These are phyloP conservation scores for Mystacornis crossleyi DNA, from an alignment of 2,113 vertebrate genomes.

Conservation along the genomic window DNA sequence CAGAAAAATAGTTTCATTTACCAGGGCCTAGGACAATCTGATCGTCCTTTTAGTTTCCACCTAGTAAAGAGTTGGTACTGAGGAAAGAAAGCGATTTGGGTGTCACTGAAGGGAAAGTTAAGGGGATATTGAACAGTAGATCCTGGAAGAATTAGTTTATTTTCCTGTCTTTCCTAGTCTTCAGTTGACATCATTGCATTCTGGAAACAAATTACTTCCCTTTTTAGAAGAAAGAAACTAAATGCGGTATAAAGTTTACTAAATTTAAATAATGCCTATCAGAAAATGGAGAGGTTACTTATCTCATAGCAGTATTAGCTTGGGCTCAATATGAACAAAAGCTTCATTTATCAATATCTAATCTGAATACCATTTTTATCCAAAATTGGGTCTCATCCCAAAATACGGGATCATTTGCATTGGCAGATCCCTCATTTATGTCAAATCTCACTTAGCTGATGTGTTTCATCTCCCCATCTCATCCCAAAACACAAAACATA, in stretches of 20 bases:
- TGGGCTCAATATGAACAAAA: neutral
- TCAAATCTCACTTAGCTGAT: neutral
- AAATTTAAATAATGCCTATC: neutral
- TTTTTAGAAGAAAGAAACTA: neutral
- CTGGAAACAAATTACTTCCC: neutral
- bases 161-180: neutral
- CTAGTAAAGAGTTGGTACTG: neutral
- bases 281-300: constrained; percentile 6
- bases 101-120: neutral
- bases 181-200: neutral
- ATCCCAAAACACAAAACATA: neutral
- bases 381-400: neutral
- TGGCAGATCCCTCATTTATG: neutral
- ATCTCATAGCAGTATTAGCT: neutral
- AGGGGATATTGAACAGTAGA: neutral
- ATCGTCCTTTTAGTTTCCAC: neutral
- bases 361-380: neutral
- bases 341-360: neutral
- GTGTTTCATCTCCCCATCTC: neutral
- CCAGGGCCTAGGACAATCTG: neutral
- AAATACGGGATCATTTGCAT: neutral
- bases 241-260: neutral
- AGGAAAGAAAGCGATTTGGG: neutral
- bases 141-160: neutral
- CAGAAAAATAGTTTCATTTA: neutral